These are phyloP conservation scores for Busseola fusca DNA, from an alignment of 2,888 invertebrate species.

Conservation along the genomic window DNA sequence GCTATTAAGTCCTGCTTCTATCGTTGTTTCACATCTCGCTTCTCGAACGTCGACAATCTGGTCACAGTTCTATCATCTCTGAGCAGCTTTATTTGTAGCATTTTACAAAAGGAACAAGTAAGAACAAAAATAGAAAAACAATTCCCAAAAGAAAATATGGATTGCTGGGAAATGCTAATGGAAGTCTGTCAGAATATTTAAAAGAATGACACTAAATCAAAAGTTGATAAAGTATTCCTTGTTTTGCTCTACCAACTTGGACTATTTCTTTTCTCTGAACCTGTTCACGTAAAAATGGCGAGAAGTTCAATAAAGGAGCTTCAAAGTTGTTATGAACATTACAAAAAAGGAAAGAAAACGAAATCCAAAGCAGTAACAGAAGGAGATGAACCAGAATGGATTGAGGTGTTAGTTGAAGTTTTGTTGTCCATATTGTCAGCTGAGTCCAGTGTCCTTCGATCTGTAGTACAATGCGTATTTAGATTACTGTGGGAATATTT, in stretches of 20 bases:
- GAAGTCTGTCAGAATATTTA: conserved; percentile 88
- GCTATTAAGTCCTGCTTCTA: conserved; percentile 92
- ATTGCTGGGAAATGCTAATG: conserved; percentile 91
- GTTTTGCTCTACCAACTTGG: conserved; percentile 92
- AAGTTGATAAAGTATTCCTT: conserved; percentile 91
- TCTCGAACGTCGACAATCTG: conserved; percentile 90
- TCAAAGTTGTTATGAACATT: conserved; percentile 91
- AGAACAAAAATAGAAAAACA: conserved; percentile 88
- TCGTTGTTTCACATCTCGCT: conserved; percentile 91
- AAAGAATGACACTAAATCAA: conserved; percentile 84
- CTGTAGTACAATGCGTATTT: conserved; percentile 93
- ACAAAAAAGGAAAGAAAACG: conserved; percentile 83
- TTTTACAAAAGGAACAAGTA: conserved; percentile 85
- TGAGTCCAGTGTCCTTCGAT: conserved; percentile 92
- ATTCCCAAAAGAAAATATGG: conserved; percentile 87
- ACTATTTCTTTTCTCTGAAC: conserved; percentile 92
- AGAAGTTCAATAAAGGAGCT: conserved; percentile 91
- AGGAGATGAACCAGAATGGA: conserved; percentile 95
- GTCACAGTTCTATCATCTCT: conserved; percentile 89
- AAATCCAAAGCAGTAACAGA: conserved; percentile 72
- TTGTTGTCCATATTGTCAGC: conserved; percentile 93
- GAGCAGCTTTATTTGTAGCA: conserved; percentile 88
- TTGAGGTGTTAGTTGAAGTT: conserved; percentile 95
- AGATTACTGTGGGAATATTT: conserved; percentile 92
- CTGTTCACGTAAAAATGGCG: conserved; percentile 90